Evolutionary conservation across 2,113 vertebrate genomes (phyloP).

Genomic region (Ptilorrhoa leucosticta): DNA sequence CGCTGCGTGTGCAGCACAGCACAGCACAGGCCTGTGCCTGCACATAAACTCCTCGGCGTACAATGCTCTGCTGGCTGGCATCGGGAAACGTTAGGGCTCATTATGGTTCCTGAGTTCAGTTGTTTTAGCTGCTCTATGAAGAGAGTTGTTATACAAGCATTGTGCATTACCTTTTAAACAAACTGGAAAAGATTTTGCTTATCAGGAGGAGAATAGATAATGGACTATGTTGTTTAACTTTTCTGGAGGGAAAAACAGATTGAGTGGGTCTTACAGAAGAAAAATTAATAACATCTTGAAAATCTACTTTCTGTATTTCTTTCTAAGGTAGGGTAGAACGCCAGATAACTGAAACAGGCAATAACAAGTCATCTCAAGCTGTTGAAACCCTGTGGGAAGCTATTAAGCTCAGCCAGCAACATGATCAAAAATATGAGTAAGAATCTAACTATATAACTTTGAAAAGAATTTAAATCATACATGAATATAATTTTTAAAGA

Average conservation of each 20-base stretch:
- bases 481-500: neutral
- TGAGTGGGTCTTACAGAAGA: neutral
- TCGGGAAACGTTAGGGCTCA: neutral
- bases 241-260: neutral
- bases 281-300: neutral
- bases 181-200: neutral
- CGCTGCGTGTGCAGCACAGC: neutral
- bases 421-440: slow-evolving; percentile 81
- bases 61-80: neutral
- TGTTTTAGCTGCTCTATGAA: neutral
- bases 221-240: neutral
- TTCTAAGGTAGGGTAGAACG: slow-evolving; percentile 76
- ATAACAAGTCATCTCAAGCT: slow-evolving; percentile 34
- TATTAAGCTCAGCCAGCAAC: slow-evolving; percentile 67
- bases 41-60: neutral
- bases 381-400: slow-evolving; percentile 72
- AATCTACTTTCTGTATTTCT: neutral
- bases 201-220: neutral
- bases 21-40: neutral
- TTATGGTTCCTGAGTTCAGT: neutral
- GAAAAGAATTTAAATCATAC: neutral
- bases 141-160: neutral
- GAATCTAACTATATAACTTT: neutral
- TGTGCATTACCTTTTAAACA: neutral
- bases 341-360: slow-evolving; percentile 54